Evolutionary conservation across 2,888 invertebrate genomes (phyloP), one percentile per base, ranked within the genome.

Genomic region (Eupeodes luniger): DNA sequence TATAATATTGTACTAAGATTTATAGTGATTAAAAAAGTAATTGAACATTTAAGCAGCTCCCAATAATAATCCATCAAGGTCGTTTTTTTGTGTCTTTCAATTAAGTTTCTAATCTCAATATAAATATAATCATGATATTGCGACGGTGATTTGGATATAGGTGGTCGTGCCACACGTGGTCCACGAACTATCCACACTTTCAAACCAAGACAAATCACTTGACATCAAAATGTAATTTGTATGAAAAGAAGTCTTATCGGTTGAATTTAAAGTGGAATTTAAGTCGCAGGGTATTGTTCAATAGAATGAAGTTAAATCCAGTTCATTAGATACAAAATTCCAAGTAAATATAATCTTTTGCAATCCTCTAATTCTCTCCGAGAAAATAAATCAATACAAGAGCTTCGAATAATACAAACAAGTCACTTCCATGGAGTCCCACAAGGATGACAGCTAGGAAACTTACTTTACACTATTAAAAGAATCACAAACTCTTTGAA

Each of bases 51-150:
- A 40, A 40, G 40, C 40, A 40, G 49, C 47, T 66, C 14, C 14
- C 6, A 66, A 27, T 27, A 27, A 27, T 27, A 27, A 27, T 47
- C 49, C 14, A 66, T 66, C 66, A 76, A 84, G 81, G 84, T 84
- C 77, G 69, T 47, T 47, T 47, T 9, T 9, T 47, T 47, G 11
- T 74, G 53, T 77, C 69, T 76, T 87, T 83, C 80, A 80, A 87
- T 87, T 80, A 80, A 77, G 77, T 87, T 74, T 87, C 80, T 76
- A 80, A 87, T 87, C 83, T 36, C 61, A 44, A n/a, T 70, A 40
- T 51, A 40, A 40, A 40, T 40, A 7, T 40, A 44, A 76, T 79
- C 82, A 67, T 51, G 67, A 53, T 67, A 34, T 9, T 62, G 6
- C 9, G 61, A 49, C 5, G 72, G 9, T 59, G 36, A n/a, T n/a